These are phyloP conservation scores for Nansenia antarctica DNA, from an alignment of 2,113 vertebrate genomes.

Conservation along the genomic window DNA sequence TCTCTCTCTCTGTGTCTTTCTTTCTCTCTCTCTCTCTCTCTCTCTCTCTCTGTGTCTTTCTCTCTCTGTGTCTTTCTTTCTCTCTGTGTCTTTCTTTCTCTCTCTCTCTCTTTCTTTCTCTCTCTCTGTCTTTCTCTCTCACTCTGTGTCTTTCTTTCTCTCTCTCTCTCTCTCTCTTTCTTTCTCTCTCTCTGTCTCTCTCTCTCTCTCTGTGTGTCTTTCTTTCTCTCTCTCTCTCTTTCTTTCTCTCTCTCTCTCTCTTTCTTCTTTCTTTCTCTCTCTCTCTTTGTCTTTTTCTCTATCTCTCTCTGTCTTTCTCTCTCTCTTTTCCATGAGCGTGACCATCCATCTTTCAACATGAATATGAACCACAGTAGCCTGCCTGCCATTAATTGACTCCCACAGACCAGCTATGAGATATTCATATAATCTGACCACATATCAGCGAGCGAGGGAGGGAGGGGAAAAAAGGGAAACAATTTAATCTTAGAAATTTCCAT, in stretches of 20 bases:
- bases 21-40: background rate
- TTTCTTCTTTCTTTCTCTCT: background rate
- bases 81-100: too few species aligned
- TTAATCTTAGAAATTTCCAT: slow-evolving; percentile 7
- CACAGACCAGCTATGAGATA: background rate
- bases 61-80: fast-evolving
- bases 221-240: too few species aligned
- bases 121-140: background rate
- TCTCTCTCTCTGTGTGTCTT: slow-evolving; percentile 28
- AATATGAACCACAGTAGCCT: background rate
- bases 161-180: background rate
- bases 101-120: too few species aligned
- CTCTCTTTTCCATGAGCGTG: background rate
- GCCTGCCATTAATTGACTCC: background rate
- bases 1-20: too few species aligned
- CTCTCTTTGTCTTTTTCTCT: background rate
- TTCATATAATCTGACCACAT: background rate
- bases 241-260: background rate
- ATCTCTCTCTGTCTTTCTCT: background rate
- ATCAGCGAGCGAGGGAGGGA: background rate
- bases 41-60: background rate
- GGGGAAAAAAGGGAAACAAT: slow-evolving; percentile 11
- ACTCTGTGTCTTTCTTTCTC: slow-evolving; percentile 24
- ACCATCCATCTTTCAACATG: background rate
- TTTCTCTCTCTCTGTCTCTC: slow-evolving; percentile 34